phyloP scores from a whole-genome alignment of 2,888 invertebrate species.

The Cataglyphis altisquamis region DNA sequence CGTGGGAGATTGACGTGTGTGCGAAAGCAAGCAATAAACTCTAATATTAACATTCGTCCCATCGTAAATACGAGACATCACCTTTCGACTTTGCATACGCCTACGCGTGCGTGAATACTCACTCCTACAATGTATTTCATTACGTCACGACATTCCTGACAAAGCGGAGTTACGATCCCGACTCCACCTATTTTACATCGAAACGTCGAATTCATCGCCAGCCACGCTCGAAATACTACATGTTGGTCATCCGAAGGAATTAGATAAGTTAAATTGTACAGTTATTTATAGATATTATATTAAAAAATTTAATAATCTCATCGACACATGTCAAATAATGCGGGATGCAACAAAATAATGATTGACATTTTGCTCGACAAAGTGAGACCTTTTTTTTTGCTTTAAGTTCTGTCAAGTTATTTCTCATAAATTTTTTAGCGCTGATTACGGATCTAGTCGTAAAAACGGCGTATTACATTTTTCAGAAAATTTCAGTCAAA shows the following conservation, averaged over 20 bases:
- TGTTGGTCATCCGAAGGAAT: not conserved
- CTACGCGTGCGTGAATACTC: constrained; percentile 35
- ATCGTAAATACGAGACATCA: constrained; percentile 30
- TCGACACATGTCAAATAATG: not conserved
- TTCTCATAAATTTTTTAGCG: too few relatives aligned
- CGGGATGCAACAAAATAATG: not conserved
- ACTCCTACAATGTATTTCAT: constrained; percentile 27
- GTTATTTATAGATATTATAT: not conserved
- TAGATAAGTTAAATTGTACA: not conserved
- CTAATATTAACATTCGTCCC: constrained; percentile 21
- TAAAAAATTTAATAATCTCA: not conserved
- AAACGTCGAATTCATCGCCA: not conserved
- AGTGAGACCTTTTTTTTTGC: too few relatives aligned
- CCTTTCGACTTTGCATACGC: constrained; percentile 13
- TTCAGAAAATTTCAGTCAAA: too few relatives aligned
- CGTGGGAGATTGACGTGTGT: not conserved
- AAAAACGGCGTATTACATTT: too few relatives aligned
- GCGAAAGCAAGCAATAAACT: constrained; percentile 35
- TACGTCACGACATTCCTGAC: constrained; percentile 17
- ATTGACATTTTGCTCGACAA: not conserved
- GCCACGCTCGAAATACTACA: not conserved
- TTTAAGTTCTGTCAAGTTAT: too few relatives aligned
- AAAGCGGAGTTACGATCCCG: constrained; percentile 25
- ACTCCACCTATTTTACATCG: not conserved
- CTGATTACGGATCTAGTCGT: too few relatives aligned